A percentile compares a stretch with the other conserved stretches of the same genome.
Conservation (phyloP, 2,113 vertebrate genomes). For the Glareola pratincola region DNA sequence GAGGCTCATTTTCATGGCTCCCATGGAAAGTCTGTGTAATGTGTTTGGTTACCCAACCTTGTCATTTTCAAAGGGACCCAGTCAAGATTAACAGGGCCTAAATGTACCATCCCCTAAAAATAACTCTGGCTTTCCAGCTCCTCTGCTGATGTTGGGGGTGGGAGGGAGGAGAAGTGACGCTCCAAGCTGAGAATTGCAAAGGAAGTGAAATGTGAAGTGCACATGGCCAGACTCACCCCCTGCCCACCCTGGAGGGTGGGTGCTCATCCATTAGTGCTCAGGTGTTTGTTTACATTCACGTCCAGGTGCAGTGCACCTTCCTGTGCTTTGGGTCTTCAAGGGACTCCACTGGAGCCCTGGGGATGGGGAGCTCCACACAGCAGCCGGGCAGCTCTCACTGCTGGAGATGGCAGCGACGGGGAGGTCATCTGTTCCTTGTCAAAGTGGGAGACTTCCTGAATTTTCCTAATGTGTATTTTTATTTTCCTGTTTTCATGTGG, state of each 20-base stretch:
- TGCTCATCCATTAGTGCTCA: not conserved
- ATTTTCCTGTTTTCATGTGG: not conserved
- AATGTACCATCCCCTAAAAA: constrained; percentile 38
- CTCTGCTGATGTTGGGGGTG: not conserved
- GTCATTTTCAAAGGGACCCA: constrained; percentile 14
- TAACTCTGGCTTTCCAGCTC: constrained; percentile 9
- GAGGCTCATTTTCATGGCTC: not conserved
- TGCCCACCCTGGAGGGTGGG: fast-evolving
- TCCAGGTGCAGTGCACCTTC: not conserved
- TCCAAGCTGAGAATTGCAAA: not conserved
- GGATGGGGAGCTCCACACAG: fast-evolving
- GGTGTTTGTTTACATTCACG: not conserved
- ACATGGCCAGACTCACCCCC: not conserved
- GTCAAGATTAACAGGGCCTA: constrained; percentile 23
- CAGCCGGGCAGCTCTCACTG: not conserved
- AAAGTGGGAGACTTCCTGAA: not conserved
- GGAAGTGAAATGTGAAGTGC: not conserved
- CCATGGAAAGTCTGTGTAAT: not conserved
- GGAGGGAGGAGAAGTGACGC: not conserved
- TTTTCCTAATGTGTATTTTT: not conserved
- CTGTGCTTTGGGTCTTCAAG: not conserved
- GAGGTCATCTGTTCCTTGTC: not conserved
- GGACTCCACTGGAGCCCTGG: not conserved
- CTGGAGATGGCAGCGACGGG: not conserved
- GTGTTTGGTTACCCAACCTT: constrained; percentile 28